These are phyloP conservation scores for Calypte anna DNA, from an alignment of 2,113 vertebrate genomes.

Conservation along the genomic window DNA sequence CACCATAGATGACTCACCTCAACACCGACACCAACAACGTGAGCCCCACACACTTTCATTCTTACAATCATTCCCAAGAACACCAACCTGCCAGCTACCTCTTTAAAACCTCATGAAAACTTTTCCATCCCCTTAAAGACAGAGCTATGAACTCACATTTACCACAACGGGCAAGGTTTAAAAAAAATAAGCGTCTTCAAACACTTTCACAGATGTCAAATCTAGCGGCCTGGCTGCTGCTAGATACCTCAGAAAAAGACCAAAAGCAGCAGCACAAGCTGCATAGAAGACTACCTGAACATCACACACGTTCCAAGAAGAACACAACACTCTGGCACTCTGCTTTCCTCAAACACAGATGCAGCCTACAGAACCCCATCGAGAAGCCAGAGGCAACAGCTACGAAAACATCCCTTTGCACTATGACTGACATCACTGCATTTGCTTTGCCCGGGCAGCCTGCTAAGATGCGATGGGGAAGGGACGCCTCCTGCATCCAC, in stretches of 20 bases:
- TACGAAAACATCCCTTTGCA: neutral
- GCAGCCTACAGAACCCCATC: neutral
- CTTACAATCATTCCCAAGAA: neutral
- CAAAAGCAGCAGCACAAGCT: accelerated
- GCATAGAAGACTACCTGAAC: accelerated
- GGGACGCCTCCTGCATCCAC: accelerated
- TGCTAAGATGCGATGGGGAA: accelerated
- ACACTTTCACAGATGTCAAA: neutral
- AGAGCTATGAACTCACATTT: neutral
- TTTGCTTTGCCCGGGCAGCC: neutral
- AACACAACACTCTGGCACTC: neutral
- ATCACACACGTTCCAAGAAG: neutral
- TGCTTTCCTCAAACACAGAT: neutral
- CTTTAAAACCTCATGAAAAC: accelerated
- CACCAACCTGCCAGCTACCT: no score
- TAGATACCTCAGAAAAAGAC: neutral
- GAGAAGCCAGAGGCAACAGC: accelerated
- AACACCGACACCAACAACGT: neutral
- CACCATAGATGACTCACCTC: neutral
- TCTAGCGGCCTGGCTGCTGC: neutral
- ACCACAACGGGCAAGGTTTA: neutral
- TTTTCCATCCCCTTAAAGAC: neutral
- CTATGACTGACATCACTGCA: accelerated
- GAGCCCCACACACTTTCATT: neutral
- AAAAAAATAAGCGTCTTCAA: neutral